Conservation (phyloP, 2,113 vertebrate genomes). For the Cheirogaleus medius region DNA sequence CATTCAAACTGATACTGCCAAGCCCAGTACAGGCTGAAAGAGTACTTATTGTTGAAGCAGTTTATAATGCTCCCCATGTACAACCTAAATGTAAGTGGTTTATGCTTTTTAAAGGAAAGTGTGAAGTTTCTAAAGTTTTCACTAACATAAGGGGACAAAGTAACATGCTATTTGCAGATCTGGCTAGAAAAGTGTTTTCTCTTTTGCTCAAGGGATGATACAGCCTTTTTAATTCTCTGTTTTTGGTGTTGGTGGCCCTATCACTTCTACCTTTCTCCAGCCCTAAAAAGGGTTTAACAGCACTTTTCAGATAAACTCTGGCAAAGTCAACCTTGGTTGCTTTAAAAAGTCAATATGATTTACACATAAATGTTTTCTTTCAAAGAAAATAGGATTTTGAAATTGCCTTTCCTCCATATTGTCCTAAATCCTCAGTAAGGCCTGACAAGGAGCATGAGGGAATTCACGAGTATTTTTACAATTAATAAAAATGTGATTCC, state of each 20-base stretch:
- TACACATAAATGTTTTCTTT: slow-evolving; percentile 52
- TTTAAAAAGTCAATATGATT: slow-evolving; percentile 63
- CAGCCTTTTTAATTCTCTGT: background rate
- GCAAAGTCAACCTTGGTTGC: slow-evolving; percentile 55
- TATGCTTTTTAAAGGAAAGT: background rate
- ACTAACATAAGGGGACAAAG: background rate
- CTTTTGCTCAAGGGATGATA: background rate
- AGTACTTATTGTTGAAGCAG: background rate
- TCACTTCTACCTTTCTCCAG: background rate
- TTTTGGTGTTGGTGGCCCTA: background rate
- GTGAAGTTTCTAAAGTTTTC: background rate
- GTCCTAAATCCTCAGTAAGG: slow-evolving; percentile 39
- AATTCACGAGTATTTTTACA: background rate
- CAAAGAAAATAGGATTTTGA: slow-evolving; percentile 49
- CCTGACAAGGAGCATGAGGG: background rate
- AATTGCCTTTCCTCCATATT: slow-evolving; percentile 33
- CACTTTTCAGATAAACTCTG: slow-evolving; percentile 27
- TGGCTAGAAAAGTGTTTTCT: background rate
- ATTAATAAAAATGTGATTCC: slow-evolving; percentile 30
- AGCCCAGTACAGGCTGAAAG: background rate
- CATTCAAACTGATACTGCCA: background rate
- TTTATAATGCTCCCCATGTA: background rate
- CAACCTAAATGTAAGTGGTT: background rate
- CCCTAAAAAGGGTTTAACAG: background rate
- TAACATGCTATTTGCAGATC: background rate